Conservation (phyloP, 2,797 vertebrate genomes). For the Typhlichthys subterraneus region DNA sequence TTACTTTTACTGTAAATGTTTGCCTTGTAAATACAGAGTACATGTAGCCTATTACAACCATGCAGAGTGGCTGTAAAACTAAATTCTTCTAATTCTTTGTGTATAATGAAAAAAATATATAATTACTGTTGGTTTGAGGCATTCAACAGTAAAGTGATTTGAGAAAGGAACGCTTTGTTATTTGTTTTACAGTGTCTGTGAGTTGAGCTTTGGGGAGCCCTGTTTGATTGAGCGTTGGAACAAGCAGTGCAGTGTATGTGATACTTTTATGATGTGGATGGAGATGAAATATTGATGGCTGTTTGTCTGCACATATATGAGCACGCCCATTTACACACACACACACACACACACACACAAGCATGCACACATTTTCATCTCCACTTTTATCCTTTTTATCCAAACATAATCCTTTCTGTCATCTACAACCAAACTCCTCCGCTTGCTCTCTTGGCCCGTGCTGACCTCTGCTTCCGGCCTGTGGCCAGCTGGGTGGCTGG, state of each 20-base stretch:
- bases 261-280: slow-evolving; percentile 26
- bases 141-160: slow-evolving; percentile 18
- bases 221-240: slow-evolving; percentile 22
- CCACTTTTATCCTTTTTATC: background rate
- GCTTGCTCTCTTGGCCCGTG: slow-evolving; percentile 25
- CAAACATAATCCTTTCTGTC: background rate
- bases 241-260: slow-evolving; percentile 6
- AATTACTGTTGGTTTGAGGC: slow-evolving; percentile 43
- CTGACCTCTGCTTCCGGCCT: slow-evolving; percentile 88
- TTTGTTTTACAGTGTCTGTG: slow-evolving; percentile 39
- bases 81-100: slow-evolving; percentile 57
- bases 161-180: slow-evolving; percentile 26
- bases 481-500: slow-evolving; percentile 32
- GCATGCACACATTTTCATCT: slow-evolving; percentile 10
- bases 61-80: slow-evolving; percentile 37
- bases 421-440: background rate
- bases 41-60: slow-evolving; percentile 55
- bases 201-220: slow-evolving; percentile 21
- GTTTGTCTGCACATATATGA: slow-evolving; percentile 18
- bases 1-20: slow-evolving; percentile 59
- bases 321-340: slow-evolving; percentile 2
- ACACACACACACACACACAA: slow-evolving; percentile 11
- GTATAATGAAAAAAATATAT: slow-evolving; percentile 44
- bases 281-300: slow-evolving; percentile 35
- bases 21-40: slow-evolving; percentile 56